Conservation (phyloP, 1,140 invertebrate species). For the Drosophila oshimai region DNA sequence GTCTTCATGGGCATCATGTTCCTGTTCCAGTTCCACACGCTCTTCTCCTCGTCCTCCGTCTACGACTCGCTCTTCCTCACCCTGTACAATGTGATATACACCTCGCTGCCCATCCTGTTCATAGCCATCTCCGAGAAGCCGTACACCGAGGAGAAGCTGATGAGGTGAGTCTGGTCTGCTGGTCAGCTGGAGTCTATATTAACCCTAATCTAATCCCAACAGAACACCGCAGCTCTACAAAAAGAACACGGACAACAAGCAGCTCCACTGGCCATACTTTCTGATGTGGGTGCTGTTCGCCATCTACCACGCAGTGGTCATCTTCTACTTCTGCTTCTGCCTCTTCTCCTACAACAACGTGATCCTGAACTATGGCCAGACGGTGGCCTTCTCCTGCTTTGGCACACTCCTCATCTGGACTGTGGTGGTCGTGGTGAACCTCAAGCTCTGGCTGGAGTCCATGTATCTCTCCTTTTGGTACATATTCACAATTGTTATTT, state of each 20-base stretch:
- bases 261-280: constrained; percentile 87
- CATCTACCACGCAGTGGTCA: constrained; percentile 84
- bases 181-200: not conserved
- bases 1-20: constrained; percentile 86
- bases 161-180: constrained; percentile 83
- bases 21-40: constrained; percentile 85
- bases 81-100: constrained; percentile 90
- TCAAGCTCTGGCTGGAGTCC: constrained; percentile 87
- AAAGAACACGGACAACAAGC: constrained; percentile 86
- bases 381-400: constrained; percentile 83
- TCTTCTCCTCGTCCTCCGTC: constrained; percentile 86
- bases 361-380: constrained; percentile 82
- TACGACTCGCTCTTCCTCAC: constrained; percentile 90
- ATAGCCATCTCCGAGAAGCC: constrained; percentile 90
- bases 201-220: constrained; percentile 1
- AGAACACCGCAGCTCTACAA: constrained; percentile 88
- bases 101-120: constrained; percentile 87
- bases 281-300: constrained; percentile 86
- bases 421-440: constrained; percentile 83
- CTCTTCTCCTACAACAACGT: constrained; percentile 81
- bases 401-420: constrained; percentile 84
- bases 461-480: constrained; percentile 87
- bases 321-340: constrained; percentile 83
- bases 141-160: constrained; percentile 84
- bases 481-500: constrained; percentile 84